A percentile compares a stretch with the other conserved stretches of the same genome.
Evolutionary conservation across 2,113 vertebrate species (phyloP).

Genomic region (Cololabis saira): DNA sequence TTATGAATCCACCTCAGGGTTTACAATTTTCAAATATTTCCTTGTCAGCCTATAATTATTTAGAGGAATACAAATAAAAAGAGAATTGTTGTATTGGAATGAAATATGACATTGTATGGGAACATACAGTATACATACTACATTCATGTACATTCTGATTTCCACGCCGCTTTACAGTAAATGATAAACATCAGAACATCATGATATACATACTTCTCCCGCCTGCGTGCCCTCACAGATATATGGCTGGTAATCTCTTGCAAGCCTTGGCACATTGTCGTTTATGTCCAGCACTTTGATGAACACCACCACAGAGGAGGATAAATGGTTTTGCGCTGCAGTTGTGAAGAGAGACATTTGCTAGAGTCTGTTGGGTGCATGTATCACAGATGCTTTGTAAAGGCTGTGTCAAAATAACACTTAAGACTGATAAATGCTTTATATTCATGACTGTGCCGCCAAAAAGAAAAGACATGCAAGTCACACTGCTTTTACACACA

Average conservation of each 20-base stretch:
- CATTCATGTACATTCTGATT: slow-evolving; percentile 13
- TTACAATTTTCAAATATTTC: background rate
- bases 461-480: background rate
- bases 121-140: background rate
- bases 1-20: background rate
- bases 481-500: slow-evolving; percentile 1
- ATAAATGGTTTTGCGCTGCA: slow-evolving; percentile 85
- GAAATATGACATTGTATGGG: background rate
- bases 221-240: slow-evolving; percentile 90
- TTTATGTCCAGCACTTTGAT: slow-evolving; percentile 92
- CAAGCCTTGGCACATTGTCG: slow-evolving; percentile 90
- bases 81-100: background rate
- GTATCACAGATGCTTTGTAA: slow-evolving; percentile 66
- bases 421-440: slow-evolving; percentile 61
- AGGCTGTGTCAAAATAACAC: slow-evolving; percentile 59
- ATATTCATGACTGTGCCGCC: slow-evolving; percentile 4
- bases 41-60: background rate
- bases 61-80: background rate
- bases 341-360: slow-evolving; percentile 57
- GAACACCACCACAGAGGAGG: slow-evolving; percentile 83
- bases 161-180: slow-evolving; percentile 2
- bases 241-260: slow-evolving; percentile 87
- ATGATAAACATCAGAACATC: slow-evolving; percentile 41
- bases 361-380: slow-evolving; percentile 57
- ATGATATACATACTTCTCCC: slow-evolving; percentile 84